A percentile compares a stretch with the other conserved stretches of the same genome.
Evolutionary conservation across 2,113 vertebrate species (phyloP).

Genomic region (Tragelaphus imberbis): DNA sequence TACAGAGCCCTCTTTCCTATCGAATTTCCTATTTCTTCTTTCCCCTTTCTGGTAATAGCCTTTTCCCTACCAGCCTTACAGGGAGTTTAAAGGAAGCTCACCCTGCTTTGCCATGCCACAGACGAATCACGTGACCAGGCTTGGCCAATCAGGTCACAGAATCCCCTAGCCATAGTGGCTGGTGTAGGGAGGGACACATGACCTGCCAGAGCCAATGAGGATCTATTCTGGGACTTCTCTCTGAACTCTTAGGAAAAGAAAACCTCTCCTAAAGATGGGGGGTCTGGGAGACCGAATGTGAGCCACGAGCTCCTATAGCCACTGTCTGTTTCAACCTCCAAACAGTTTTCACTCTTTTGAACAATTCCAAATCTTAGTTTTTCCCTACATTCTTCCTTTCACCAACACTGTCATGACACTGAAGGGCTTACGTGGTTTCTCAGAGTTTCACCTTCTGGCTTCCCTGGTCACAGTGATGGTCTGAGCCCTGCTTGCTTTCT

Average conservation of each 20-base stretch:
- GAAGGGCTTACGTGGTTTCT: background rate
- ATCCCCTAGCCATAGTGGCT: background rate
- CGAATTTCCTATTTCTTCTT: background rate
- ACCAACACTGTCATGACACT: background rate
- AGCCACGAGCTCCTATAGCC: background rate
- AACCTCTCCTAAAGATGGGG: background rate
- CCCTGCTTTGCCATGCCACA: fast-evolving
- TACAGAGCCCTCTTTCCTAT: background rate
- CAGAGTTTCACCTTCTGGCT: background rate
- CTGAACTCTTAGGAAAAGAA: background rate
- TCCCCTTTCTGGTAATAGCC: background rate
- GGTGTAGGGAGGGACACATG: background rate
- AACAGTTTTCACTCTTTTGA: background rate
- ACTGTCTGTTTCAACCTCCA: background rate
- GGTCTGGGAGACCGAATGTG: background rate
- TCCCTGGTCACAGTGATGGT: background rate
- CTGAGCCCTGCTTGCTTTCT: background rate
- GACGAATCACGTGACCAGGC: background rate
- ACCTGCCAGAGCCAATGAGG: constrained; percentile 1
- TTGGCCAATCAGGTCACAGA: background rate
- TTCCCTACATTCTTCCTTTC: background rate
- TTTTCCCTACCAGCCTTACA: background rate
- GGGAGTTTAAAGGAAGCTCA: background rate
- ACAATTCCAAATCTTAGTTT: background rate
- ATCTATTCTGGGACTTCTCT: constrained; percentile 4